phyloP scores from a whole-genome alignment of 2,113 vertebrate genomes.

The Peromyscus californicus region DNA sequence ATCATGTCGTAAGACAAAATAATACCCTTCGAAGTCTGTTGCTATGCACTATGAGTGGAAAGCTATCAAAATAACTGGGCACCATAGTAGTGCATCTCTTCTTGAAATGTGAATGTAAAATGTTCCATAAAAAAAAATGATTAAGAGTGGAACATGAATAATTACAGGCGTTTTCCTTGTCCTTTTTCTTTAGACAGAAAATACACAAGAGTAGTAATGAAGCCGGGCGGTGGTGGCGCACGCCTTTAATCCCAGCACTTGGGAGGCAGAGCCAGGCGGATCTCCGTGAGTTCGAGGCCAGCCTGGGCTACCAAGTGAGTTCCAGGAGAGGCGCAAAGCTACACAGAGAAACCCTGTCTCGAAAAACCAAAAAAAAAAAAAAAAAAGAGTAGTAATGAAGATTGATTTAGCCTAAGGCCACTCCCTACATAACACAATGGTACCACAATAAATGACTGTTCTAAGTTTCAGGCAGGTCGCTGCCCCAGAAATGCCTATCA shows the following conservation, averaged over 20 bases:
- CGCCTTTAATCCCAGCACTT: no score
- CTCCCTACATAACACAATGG: constrained; percentile 89
- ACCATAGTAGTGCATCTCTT: not conserved
- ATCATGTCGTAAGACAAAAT: constrained; percentile 59
- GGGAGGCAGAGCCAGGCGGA: no score
- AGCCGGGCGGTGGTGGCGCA: no score
- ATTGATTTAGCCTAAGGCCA: constrained; percentile 88
- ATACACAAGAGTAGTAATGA: constrained; percentile 82
- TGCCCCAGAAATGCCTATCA: constrained; percentile 92
- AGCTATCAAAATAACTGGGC: constrained; percentile 28
- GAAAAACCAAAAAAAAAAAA: no score
- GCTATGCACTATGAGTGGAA: not conserved
- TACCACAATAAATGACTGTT: constrained; percentile 93
- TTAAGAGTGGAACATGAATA: constrained; percentile 47
- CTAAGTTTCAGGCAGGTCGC: constrained; percentile 94
- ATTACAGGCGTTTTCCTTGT: constrained; percentile 7
- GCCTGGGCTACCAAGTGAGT: no score
- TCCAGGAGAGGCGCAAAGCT: no score
- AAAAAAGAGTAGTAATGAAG: constrained; percentile 84
- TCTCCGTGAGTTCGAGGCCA: no score
- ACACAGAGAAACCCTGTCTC: no score
- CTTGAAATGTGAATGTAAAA: constrained; percentile 40
- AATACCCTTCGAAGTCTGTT: constrained; percentile 47
- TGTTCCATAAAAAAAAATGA: constrained; percentile 29
- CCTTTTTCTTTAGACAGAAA: constrained; percentile 52